Conservation (phyloP, 2,797 vertebrate genomes). For the Arremon brunneinucha region DNA sequence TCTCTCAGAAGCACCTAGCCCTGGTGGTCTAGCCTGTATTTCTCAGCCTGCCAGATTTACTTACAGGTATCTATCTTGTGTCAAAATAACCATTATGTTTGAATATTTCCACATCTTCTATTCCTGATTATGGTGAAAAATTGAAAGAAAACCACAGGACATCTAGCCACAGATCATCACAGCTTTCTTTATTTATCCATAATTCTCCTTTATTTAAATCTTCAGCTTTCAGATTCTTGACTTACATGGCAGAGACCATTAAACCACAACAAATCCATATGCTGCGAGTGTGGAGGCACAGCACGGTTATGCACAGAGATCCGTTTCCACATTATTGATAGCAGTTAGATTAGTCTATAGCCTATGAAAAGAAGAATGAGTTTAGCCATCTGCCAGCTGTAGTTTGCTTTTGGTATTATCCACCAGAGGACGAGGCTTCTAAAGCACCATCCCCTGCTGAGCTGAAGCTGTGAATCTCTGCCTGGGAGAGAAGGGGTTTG, state of each 20-base stretch:
- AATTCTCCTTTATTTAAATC: not conserved
- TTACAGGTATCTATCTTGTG: not conserved
- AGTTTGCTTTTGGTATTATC: not conserved
- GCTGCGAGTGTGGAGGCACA: not conserved
- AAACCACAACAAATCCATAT: not conserved
- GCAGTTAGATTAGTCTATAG: not conserved
- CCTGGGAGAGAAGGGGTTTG: not conserved
- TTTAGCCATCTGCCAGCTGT: not conserved
- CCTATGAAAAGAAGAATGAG: not conserved
- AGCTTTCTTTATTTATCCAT: not conserved
- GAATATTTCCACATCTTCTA: not conserved
- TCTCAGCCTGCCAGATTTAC: not conserved
- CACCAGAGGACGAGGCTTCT: not conserved
- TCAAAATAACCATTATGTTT: not conserved
- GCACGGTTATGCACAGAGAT: not conserved
- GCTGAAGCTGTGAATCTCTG: not conserved
- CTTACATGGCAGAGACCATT: not conserved
- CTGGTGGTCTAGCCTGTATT: not conserved
- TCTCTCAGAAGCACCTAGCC: not conserved
- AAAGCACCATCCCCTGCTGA: fast-evolving
- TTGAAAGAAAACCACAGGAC: not conserved
- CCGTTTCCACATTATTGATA: not conserved
- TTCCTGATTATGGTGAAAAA: not conserved
- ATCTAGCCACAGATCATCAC: not conserved
- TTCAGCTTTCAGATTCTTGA: not conserved